A percentile compares a stretch with the other conserved stretches of the same genome.
Conservation (phyloP, 2,113 vertebrate genomes). For the Dissostichus mawsoni region DNA sequence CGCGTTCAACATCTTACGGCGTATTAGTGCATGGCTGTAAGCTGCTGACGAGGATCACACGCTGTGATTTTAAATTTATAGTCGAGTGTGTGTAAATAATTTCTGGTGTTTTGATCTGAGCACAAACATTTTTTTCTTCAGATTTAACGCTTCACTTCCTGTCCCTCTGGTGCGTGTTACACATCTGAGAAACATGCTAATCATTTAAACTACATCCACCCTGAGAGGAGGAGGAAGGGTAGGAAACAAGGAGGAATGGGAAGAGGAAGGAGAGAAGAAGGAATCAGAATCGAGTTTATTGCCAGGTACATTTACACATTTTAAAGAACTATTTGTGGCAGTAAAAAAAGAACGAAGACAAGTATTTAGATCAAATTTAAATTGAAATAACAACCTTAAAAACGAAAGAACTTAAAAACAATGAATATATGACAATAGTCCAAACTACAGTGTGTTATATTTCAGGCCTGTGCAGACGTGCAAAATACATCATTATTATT, state of each 20-base stretch:
- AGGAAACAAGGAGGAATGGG: background rate
- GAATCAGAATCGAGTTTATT: too few species aligned
- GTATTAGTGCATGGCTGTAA: conserved; percentile 31
- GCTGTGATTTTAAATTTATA: conserved; percentile 37
- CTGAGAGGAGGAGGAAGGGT: background rate
- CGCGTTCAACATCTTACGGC: conserved; percentile 38
- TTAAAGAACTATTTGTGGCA: too few species aligned
- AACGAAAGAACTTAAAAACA: too few species aligned
- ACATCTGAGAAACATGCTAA: background rate
- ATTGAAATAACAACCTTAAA: too few species aligned
- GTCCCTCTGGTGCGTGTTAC: background rate
- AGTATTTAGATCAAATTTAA: too few species aligned
- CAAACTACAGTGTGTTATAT: too few species aligned
- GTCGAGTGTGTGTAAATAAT: conserved; percentile 29
- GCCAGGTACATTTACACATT: too few species aligned
- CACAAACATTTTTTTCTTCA: background rate
- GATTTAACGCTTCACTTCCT: conserved; percentile 30
- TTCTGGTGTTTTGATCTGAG: conserved; percentile 43
- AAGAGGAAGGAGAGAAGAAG: background rate
- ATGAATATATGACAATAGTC: too few species aligned
- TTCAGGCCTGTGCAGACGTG: too few species aligned
- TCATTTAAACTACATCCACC: background rate
- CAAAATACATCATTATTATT: too few species aligned
- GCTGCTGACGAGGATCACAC: conserved; percentile 45
- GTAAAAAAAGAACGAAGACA: too few species aligned